Percentiles rank a stretch among this genome's conserved stretches.
These are phyloP conservation scores for Zygaena filipendulae DNA, from an alignment of 2,888 invertebrate genomes.

Conservation along the genomic window DNA sequence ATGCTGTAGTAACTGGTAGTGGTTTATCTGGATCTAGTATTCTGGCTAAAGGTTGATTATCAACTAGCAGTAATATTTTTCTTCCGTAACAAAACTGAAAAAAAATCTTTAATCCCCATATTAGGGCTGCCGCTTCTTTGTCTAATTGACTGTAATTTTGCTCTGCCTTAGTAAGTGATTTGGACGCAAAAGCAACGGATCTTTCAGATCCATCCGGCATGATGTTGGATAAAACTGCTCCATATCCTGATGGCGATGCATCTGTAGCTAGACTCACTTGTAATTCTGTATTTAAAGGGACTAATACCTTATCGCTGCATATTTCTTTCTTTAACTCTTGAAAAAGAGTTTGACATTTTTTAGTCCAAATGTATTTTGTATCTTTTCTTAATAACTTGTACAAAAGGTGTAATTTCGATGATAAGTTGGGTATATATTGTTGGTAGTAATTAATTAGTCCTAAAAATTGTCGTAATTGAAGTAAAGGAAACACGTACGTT, in stretches of 20 bases:
- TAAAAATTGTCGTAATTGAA: too few species aligned
- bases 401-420: slow-evolving; percentile 17
- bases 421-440: slow-evolving; percentile 20
- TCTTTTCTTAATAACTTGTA: slow-evolving; percentile 13
- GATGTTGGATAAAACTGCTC: slow-evolving; percentile 24
- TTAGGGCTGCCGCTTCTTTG: slow-evolving; percentile 28
- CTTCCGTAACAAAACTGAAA: slow-evolving; percentile 29
- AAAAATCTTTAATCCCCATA: slow-evolving; percentile 29
- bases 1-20: slow-evolving; percentile 15
- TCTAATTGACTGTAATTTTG: slow-evolving; percentile 29
- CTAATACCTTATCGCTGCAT: slow-evolving; percentile 15
- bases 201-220: slow-evolving; percentile 24
- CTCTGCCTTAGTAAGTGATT: slow-evolving; percentile 25
- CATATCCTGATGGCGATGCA: slow-evolving; percentile 25
- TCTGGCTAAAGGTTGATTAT: slow-evolving; percentile 23
- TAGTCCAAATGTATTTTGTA: slow-evolving; percentile 11
- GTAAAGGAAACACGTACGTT: too few species aligned
- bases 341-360: slow-evolving; percentile 11
- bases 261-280: slow-evolving; percentile 24
- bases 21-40: slow-evolving; percentile 25
- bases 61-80: slow-evolving; percentile 26
- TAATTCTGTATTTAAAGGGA: slow-evolving; percentile 19
- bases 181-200: slow-evolving; percentile 31
- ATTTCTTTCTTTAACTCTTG: slow-evolving; percentile 18
- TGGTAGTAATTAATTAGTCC: slow-evolving; percentile 22